Conservation (phyloP, 2,888 invertebrate species). For the Cantharis rufa region DNA sequence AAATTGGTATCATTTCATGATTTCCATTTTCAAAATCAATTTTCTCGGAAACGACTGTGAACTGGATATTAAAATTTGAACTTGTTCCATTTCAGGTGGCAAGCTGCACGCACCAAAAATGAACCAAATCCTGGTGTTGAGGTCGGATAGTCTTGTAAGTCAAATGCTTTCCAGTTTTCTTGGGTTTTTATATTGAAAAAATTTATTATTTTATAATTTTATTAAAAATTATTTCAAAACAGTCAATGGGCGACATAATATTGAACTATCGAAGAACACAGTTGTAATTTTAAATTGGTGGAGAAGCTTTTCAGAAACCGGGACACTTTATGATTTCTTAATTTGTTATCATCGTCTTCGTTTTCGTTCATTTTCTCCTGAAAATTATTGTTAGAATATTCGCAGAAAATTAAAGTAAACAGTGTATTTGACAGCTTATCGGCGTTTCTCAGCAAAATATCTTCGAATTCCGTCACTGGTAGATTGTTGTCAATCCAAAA, state of each 20-base stretch:
- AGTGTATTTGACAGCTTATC: constrained; percentile 56
- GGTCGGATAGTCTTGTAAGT: no score
- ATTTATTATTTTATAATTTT: no score
- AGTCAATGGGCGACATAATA: constrained; percentile 51
- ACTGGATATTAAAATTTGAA: no score
- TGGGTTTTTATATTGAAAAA: no score
- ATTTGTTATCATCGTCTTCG: constrained; percentile 31
- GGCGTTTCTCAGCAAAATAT: constrained; percentile 53
- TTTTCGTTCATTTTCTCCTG: constrained; percentile 47
- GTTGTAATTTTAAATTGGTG: constrained; percentile 55
- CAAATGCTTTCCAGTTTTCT: no score
- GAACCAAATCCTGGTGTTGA: no score
- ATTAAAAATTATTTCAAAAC: no score
- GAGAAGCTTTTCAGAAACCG: constrained; percentile 55
- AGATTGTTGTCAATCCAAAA: constrained; percentile 54
- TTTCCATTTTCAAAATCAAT: no score
- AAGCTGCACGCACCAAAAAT: no score
- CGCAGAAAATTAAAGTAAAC: constrained; percentile 55
- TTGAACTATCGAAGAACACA: constrained; percentile 56
- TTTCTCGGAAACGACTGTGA: no score
- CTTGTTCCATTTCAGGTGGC: no score
- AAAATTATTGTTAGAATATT: constrained; percentile 51
- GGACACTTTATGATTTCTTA: constrained; percentile 46
- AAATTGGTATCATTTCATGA: no score
- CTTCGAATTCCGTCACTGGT: constrained; percentile 52